These are phyloP conservation scores for Anas platyrhynchos DNA, from an alignment of 2,113 vertebrate species.

Conservation along the genomic window DNA sequence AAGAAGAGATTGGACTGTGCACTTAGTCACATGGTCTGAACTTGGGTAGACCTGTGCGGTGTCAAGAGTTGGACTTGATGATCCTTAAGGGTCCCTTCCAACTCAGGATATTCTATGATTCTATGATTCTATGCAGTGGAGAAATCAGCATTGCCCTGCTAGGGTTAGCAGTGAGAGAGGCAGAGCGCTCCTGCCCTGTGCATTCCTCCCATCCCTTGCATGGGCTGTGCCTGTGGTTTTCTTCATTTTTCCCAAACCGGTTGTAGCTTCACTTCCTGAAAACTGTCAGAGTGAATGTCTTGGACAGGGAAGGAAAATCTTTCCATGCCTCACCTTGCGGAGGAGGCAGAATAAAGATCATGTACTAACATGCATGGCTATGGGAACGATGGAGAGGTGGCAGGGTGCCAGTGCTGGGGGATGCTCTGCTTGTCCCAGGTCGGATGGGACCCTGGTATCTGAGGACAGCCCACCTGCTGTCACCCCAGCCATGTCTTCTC, in stretches of 20 bases:
- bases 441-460: background rate
- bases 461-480: background rate
- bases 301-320: background rate
- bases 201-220: background rate
- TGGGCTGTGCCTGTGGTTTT: background rate
- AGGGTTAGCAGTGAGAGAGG: background rate
- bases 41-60: too few species aligned
- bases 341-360: background rate
- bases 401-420: background rate
- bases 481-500: background rate
- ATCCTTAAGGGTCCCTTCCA: too few species aligned
- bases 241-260: background rate
- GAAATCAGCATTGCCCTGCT: background rate
- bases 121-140: too few species aligned
- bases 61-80: too few species aligned
- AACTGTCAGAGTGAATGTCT: background rate
- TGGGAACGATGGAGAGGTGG: rapidly evolving
- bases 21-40: too few species aligned
- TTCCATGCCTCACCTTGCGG: background rate
- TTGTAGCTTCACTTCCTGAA: background rate
- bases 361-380: background rate
- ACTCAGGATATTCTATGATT: too few species aligned
- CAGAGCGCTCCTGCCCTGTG: background rate
- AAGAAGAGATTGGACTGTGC: too few species aligned
- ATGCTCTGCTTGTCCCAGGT: background rate